Base-by-base conservation (phyloP, 2,113 vertebrate species). In the Paradisaea rubra region DNA sequence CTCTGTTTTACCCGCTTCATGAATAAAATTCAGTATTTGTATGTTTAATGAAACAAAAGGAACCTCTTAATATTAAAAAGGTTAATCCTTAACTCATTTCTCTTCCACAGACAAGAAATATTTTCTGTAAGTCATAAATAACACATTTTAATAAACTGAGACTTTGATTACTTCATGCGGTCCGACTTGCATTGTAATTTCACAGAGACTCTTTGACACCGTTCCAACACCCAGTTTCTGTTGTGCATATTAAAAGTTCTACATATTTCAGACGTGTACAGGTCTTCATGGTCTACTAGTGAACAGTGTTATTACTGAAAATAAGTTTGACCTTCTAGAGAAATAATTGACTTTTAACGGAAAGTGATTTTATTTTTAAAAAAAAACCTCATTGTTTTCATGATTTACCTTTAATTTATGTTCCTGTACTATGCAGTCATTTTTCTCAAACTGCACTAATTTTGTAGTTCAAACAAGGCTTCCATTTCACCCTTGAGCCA, bases 101-200 rank as follows among this genome's bases (percentile, higher is more conserved):
- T 93, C 91, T 95, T 96, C 83, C 74, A 53, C 52, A 91, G 94
- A 79, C 84, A 90, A 96, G 95, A 97, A 96, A 94, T 97, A 89
- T 94, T 97, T 98, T 97, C 94, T 94, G 61, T 86, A 87, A 97
- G 97, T 71, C 95, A 97, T 97, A 97, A 98, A 98, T 97, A 98
- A 98, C 66, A 50, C 88, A 84, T 97, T 96, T 97, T 97, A 96
- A 96, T 95, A 94, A 97, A 92, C 63, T 11, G 81, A 86, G 94
- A 84, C 97, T 98, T 96, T 96, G 96, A 97, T 97, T 97, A 86
- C 96, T 97, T 95, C 96, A 97, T 95, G 96, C 84, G 69, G 97
- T 96, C 93, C 77, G 61, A 93, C 88, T 82, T 61, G 85, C 91
- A 96, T 96, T 97, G 96, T 96, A 88, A 96, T 96, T 96, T 54